Evolutionary conservation across 2,797 vertebrate species (phyloP).

Genomic region (Channa striata): DNA sequence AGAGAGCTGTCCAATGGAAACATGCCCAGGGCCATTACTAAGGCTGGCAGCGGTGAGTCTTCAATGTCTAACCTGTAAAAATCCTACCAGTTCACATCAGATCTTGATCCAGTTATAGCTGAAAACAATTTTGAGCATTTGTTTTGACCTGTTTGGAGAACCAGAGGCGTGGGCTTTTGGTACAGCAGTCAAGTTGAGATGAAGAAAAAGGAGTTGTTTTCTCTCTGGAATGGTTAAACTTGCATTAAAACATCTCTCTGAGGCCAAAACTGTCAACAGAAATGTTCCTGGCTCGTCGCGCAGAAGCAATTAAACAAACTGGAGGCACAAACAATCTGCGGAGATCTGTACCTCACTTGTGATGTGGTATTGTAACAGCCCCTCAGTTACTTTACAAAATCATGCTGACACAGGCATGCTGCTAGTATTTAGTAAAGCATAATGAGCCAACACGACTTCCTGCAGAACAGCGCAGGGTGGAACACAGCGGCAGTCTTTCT

Average conservation of each 20-base stretch:
- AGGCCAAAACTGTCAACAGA: constrained; percentile 5
- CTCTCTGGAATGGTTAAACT: background rate
- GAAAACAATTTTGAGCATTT: constrained; percentile 36
- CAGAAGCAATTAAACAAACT: constrained; percentile 3
- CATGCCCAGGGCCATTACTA: constrained; percentile 81
- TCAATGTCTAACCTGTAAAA: constrained; percentile 52
- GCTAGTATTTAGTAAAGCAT: constrained; percentile 41
- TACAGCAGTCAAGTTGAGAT: constrained; percentile 5
- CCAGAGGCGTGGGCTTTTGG: constrained; percentile 9
- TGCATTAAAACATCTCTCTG: constrained; percentile 6
- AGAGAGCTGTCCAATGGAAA: constrained; percentile 86
- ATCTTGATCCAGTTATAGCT: constrained; percentile 27
- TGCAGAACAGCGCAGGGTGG: background rate
- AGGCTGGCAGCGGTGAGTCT: constrained; percentile 87
- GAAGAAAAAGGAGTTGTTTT: background rate
- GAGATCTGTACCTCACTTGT: background rate
- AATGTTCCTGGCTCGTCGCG: constrained; percentile 5
- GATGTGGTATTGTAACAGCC: background rate
- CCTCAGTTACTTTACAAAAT: constrained; percentile 21
- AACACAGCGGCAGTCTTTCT: constrained; percentile 14
- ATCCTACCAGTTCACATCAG: constrained; percentile 32
- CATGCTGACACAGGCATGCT: constrained; percentile 39
- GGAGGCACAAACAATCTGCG: background rate
- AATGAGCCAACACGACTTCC: constrained; percentile 36
- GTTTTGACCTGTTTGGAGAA: constrained; percentile 39